phyloP scores from a whole-genome alignment of 2,113 vertebrate genomes.

The Columba livia region DNA sequence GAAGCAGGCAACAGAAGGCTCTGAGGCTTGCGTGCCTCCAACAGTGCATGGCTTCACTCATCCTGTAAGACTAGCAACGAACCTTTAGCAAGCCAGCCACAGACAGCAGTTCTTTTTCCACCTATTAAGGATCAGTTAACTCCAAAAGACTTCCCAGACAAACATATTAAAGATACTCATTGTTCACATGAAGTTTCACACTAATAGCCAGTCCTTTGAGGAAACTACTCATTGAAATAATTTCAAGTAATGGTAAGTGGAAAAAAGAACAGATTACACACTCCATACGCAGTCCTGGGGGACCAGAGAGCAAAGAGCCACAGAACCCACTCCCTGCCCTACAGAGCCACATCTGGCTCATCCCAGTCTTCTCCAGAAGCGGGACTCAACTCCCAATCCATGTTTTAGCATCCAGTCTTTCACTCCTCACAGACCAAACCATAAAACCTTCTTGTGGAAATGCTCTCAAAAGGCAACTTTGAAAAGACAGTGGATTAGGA shows the following conservation, averaged over 20 bases:
- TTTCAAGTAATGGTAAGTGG: neutral
- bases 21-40: neutral
- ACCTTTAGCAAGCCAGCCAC: neutral
- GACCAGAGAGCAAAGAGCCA: neutral
- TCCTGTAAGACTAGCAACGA: neutral
- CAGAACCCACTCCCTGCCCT: neutral
- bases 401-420: neutral
- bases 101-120: neutral
- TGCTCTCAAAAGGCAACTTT: slow-evolving; percentile 8
- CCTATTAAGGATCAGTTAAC: neutral
- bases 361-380: neutral
- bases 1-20: slow-evolving; percentile 50
- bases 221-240: neutral
- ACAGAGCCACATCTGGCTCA: neutral
- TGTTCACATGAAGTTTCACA: neutral
- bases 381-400: neutral
- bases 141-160: neutral
- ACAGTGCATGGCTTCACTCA: neutral
- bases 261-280: neutral
- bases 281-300: neutral
- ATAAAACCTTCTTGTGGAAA: slow-evolving; percentile 6
- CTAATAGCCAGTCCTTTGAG: neutral
- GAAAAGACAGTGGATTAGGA: slow-evolving; percentile 41
- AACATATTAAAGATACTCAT: neutral
- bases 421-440: neutral